Evolutionary conservation across 2,797 vertebrate species (phyloP).

Genomic region (Hydrophis major): DNA sequence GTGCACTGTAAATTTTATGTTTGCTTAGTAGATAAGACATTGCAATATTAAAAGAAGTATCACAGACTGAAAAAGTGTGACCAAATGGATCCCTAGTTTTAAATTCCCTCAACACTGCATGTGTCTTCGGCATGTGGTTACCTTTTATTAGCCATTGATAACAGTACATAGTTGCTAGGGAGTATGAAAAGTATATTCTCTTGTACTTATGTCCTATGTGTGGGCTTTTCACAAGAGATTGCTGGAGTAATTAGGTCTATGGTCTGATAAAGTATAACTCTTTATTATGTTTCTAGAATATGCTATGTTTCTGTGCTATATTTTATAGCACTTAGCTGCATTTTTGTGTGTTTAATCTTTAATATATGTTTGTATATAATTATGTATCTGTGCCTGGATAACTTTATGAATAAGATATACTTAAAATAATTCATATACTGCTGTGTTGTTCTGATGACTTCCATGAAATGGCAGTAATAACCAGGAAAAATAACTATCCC

Average conservation of each 20-base stretch:
- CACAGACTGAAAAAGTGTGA: neutral
- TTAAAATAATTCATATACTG: neutral
- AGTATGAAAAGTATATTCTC: neutral
- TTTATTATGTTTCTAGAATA: neutral
- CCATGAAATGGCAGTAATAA: neutral
- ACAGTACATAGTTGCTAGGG: neutral
- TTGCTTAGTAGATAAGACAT: neutral
- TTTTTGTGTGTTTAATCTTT: neutral
- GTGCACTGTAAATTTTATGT: neutral
- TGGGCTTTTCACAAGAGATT: neutral
- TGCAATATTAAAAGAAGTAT: neutral
- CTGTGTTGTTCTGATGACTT: neutral
- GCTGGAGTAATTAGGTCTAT: neutral
- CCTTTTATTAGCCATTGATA: neutral
- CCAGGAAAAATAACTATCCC: neutral
- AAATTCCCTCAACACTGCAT: neutral
- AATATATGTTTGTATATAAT: neutral
- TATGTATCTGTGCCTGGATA: neutral
- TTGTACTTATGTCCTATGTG: neutral
- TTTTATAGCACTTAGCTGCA: neutral
- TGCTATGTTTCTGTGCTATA: neutral
- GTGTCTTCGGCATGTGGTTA: neutral
- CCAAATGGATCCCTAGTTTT: neutral
- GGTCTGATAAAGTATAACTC: neutral
- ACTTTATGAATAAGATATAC: neutral